Percentiles rank a stretch among this genome's conserved stretches.
Evolutionary conservation across 2,113 vertebrate genomes (phyloP).

Genomic region (Ia io): DNA sequence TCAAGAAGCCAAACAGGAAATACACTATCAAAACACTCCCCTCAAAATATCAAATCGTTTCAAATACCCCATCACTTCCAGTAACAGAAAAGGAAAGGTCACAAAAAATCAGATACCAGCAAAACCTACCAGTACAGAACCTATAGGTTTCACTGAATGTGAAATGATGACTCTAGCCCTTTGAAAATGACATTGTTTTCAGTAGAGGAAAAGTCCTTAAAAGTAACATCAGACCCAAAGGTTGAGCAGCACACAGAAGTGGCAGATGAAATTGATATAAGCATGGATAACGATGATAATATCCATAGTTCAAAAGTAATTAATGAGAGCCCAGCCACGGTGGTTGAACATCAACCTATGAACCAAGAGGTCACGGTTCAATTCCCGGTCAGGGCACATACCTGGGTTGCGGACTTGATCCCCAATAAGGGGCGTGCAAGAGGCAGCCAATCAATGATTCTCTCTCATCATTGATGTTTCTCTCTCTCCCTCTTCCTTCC

Average conservation of each 20-base stretch:
- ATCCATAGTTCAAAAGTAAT: slow-evolving; percentile 92
- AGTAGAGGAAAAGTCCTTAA: slow-evolving; percentile 73
- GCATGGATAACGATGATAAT: slow-evolving; percentile 75
- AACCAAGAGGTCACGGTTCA: too few relatives aligned
- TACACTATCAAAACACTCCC: slow-evolving; percentile 60
- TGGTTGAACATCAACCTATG: too few relatives aligned
- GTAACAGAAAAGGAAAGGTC: slow-evolving; percentile 65
- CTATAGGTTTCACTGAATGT: slow-evolving; percentile 34
- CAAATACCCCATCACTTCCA: slow-evolving; percentile 44
- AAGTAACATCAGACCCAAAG: slow-evolving; percentile 55
- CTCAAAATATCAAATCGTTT: slow-evolving; percentile 51
- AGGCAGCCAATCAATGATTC: too few relatives aligned
- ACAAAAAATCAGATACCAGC: not conserved
- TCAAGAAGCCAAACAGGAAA: slow-evolving; percentile 81
- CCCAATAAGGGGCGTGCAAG: too few relatives aligned
- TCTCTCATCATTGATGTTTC: too few relatives aligned
- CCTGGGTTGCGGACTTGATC: too few relatives aligned
- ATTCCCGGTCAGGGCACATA: too few relatives aligned
- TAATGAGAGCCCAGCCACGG: slow-evolving; percentile 55
- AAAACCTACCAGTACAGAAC: not conserved
- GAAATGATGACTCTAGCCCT: slow-evolving; percentile 71
- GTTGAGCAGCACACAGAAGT: slow-evolving; percentile 71
- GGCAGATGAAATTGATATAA: slow-evolving; percentile 81
- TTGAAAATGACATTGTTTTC: slow-evolving; percentile 69
- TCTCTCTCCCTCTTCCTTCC: too few relatives aligned